Evolutionary conservation across 2,113 vertebrate species (phyloP).

Genomic region (Halichoerus grypus): DNA sequence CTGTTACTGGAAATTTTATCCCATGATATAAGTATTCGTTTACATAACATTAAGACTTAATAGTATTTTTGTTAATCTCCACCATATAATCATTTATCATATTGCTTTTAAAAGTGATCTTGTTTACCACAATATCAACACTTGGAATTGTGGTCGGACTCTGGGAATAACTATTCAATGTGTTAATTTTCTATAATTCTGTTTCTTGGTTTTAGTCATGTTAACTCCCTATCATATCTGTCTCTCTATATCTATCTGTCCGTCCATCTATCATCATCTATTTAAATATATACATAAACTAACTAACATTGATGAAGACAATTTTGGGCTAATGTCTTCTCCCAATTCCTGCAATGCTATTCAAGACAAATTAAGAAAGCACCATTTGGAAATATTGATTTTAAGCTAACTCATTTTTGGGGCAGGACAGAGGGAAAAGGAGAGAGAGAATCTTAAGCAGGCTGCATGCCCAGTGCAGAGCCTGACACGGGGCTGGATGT

Average conservation of each 20-base stretch:
- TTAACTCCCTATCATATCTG: not conserved
- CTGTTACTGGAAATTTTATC: conserved; percentile 26
- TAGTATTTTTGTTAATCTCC: conserved; percentile 25
- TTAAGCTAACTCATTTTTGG: not conserved
- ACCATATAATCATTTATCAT: conserved; percentile 7
- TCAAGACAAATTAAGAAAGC: not conserved
- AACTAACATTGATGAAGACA: not conserved
- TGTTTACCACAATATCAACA: not conserved
- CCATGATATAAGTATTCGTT: not conserved
- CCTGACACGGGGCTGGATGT: not conserved
- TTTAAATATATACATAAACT: not conserved
- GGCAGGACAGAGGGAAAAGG: not conserved
- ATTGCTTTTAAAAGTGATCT: conserved; percentile 1
- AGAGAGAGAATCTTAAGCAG: not conserved
- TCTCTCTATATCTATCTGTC: not conserved
- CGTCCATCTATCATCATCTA: not conserved
- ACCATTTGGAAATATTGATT: not conserved
- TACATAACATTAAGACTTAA: conserved; percentile 45
- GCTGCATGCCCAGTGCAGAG: not conserved
- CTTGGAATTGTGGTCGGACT: not conserved
- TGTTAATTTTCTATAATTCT: not conserved
- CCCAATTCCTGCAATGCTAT: not conserved
- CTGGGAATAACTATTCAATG: conserved; percentile 1
- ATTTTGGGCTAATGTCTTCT: not conserved
- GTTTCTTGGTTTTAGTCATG: not conserved